These are phyloP conservation scores for Nemoura dubitans DNA, from an alignment of 2,888 invertebrate species.

Conservation along the genomic window DNA sequence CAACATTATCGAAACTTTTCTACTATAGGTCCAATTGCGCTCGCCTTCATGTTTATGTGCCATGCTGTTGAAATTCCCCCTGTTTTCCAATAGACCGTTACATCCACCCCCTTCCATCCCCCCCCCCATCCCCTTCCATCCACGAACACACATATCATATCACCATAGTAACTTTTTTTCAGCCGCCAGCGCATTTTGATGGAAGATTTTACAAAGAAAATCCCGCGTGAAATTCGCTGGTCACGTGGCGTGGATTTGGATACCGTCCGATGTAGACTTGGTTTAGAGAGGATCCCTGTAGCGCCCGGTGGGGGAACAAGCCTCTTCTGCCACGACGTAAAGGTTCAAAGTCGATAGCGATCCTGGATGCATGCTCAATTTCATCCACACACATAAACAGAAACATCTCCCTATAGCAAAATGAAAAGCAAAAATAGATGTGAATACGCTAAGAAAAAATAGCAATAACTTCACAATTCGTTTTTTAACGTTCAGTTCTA, in stretches of 20 bases:
- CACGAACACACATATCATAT: not conserved
- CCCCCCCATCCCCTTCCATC: not conserved
- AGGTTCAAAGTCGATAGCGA: not conserved
- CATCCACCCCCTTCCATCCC: not conserved
- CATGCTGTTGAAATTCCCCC: not conserved
- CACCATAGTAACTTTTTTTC: not conserved
- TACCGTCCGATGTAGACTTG: not conserved
- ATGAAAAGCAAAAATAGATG: not conserved
- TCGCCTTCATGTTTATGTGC: not conserved
- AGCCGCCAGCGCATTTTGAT: not conserved
- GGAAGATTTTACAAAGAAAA: not conserved
- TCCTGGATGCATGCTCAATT: not conserved
- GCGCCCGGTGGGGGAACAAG: not conserved
- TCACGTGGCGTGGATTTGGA: not conserved
- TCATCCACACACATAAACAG: not conserved
- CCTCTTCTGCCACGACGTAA: not conserved
- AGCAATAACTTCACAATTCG: no score
- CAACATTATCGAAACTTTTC: no score
- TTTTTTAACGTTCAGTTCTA: no score
- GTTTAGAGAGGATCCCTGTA: not conserved
- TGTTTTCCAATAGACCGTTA: not conserved
- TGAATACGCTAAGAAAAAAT: no score
- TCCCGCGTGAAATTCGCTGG: slow-evolving; percentile 4
- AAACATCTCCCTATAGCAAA: not conserved
- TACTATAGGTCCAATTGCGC: no score